Evolutionary conservation across 1,140 invertebrate species (phyloP).

Genomic region (Proales similis): DNA sequence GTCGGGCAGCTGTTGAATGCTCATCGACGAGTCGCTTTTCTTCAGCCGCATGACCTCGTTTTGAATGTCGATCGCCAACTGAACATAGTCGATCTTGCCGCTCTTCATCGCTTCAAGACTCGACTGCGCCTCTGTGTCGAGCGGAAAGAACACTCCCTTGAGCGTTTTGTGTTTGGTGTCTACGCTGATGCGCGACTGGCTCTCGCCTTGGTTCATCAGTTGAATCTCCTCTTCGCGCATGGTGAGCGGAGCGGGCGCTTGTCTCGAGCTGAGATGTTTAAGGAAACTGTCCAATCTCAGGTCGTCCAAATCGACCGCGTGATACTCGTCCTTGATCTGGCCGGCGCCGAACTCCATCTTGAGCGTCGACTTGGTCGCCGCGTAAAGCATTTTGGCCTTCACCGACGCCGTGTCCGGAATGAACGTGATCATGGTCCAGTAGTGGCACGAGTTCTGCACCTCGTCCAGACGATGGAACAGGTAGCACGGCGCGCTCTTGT

Average conservation of each 20-base stretch:
- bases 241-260: conserved; percentile 78
- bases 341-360: conserved; percentile 88
- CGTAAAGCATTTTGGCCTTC: conserved; percentile 95
- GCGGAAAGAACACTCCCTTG: conserved; percentile 80
- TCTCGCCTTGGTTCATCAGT: conserved; percentile 67
- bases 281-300: conserved; percentile 71
- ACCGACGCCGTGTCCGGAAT: conserved; percentile 65
- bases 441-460: conserved; percentile 65
- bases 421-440: conserved; percentile 91
- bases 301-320: conserved; percentile 61
- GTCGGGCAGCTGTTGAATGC: conserved; percentile 59
- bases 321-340: conserved; percentile 75
- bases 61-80: conserved; percentile 52
- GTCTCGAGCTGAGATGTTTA: conserved; percentile 66
- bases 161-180: conserved; percentile 58
- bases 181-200: conserved; percentile 36
- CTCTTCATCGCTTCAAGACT: conserved; percentile 60
- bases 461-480: conserved; percentile 79
- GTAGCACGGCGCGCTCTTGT: conserved; percentile 83
- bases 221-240: conserved; percentile 78
- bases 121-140: conserved; percentile 70
- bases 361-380: conserved; percentile 92
- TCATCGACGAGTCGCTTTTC: conserved; percentile 40
- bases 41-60: conserved; percentile 44
- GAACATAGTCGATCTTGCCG: conserved; percentile 60